Evolutionary conservation across 2,113 vertebrate species (phyloP).

Genomic region (Ciconia boyciana): DNA sequence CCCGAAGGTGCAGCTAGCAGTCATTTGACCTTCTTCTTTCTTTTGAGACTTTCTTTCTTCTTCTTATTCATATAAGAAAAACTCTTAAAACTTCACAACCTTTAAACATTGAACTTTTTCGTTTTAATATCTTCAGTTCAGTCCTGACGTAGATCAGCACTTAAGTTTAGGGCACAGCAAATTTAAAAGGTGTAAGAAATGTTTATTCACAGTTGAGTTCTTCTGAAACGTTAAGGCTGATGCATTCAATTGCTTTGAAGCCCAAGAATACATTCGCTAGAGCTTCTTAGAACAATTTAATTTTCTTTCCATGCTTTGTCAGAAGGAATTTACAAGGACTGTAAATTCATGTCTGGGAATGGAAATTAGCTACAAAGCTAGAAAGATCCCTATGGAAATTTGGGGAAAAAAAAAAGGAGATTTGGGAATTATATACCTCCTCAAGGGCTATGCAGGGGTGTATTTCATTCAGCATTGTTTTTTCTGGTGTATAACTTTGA

Average conservation of each 20-base stretch:
- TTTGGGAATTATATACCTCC: background rate
- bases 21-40: background rate
- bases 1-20: background rate
- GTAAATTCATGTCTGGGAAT: background rate
- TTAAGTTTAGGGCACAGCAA: background rate
- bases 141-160: background rate
- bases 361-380: background rate
- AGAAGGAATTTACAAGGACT: background rate
- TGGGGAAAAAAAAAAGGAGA: background rate
- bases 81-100: background rate
- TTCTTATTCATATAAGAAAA: background rate
- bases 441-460: background rate
- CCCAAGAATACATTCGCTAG: background rate
- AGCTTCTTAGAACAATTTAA: background rate
- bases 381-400: background rate
- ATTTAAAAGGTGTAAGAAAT: background rate
- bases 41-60: background rate
- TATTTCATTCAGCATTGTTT: background rate
- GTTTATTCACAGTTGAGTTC: background rate
- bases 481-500: background rate
- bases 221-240: background rate
- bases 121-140: background rate
- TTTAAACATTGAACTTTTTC: background rate
- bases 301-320: background rate
- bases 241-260: background rate